Percentiles rank a stretch among this genome's conserved stretches.
Conservation (phyloP, 64 coral and sea anemone species). For the Montipora efflorescens region DNA sequence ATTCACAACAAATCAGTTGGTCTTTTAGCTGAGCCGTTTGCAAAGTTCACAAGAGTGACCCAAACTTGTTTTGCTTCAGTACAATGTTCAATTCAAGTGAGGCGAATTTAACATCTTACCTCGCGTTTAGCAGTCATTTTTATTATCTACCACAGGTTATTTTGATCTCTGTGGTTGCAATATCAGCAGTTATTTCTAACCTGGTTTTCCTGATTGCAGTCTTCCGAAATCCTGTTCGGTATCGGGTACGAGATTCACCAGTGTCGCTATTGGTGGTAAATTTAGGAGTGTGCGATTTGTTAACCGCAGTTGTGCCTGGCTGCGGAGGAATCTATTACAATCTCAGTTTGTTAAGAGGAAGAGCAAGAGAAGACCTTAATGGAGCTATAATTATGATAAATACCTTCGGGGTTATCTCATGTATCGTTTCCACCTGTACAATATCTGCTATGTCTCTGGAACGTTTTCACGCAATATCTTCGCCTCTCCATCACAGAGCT, state of each 20-base stretch:
- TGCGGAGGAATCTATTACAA: background rate
- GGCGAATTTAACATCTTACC: background rate
- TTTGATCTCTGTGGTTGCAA: background rate
- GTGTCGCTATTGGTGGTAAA: slow-evolving; percentile 2
- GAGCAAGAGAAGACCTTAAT: background rate
- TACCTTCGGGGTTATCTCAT: background rate
- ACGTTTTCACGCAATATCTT: background rate
- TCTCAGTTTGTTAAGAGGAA: background rate
- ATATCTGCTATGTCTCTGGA: slow-evolving; percentile 25
- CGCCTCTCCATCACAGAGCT: background rate
- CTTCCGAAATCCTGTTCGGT: background rate
- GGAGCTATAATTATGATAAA: background rate
- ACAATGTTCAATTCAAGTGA: background rate
- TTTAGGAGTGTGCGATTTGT: background rate
- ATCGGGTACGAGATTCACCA: background rate
- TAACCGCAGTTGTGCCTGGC: background rate
- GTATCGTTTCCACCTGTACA: slow-evolving; percentile 12
- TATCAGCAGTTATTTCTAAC: background rate
- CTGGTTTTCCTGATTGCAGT: slow-evolving; percentile 13
- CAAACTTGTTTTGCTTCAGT: background rate
- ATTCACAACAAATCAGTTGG: too few species aligned
- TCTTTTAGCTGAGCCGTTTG: too few species aligned
- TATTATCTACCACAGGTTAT: background rate
- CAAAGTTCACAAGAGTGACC: background rate
- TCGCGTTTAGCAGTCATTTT: too few species aligned